Evolutionary conservation across 2,888 invertebrate species (phyloP).

Genomic region (Bhutanitis thaidina): DNA sequence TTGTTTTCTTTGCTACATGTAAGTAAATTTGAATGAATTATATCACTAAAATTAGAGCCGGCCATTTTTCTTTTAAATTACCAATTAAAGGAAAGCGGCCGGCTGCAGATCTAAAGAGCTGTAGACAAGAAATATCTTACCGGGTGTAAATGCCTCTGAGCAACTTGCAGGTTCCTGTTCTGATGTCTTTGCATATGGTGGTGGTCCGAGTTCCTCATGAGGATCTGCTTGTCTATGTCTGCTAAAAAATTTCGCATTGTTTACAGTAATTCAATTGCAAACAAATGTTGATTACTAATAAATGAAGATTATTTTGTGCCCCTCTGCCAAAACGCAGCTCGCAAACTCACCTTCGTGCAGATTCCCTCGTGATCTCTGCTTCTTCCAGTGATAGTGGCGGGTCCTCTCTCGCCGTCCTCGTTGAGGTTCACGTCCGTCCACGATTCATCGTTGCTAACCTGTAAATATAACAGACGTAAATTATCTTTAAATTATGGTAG

Average conservation of each 20-base stretch:
- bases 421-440: conserved; percentile 97
- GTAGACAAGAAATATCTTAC: conserved; percentile 32
- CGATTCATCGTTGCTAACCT: conserved; percentile 88
- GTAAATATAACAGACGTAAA: conserved; percentile 17
- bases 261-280: no score
- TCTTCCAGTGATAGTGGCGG: conserved; percentile 72
- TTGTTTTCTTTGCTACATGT: no score
- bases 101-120: no score
- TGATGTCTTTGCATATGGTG: conserved; percentile 61
- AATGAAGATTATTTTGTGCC: no score
- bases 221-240: conserved; percentile 72
- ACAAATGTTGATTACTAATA: no score
- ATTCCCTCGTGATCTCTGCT: conserved; percentile 85
- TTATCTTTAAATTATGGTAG: no score
- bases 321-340: no score
- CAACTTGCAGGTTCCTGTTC: conserved; percentile 57
- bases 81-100: no score
- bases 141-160: conserved; percentile 66
- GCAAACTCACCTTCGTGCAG: conserved; percentile 59
- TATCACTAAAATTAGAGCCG: no score
- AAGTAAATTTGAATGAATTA: no score
- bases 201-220: conserved; percentile 58
- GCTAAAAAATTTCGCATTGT: no score
- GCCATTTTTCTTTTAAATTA: no score
- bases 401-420: conserved; percentile 85